These are phyloP conservation scores for Tetranychus piercei DNA, from an alignment of 2,888 invertebrate species.

Conservation along the genomic window DNA sequence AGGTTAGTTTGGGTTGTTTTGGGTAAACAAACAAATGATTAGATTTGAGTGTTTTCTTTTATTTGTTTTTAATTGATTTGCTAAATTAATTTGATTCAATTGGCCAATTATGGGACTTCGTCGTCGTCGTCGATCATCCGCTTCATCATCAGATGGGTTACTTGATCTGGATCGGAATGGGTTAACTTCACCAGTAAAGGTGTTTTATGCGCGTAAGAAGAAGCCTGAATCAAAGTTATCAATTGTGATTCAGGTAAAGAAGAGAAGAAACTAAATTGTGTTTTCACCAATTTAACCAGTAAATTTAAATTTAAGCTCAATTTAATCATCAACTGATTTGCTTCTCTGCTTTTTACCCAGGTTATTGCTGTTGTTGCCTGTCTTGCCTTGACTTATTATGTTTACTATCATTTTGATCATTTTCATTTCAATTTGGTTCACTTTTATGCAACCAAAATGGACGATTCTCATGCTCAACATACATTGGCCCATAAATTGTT, in stretches of 20 bases:
- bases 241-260: neutral
- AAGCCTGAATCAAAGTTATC: neutral
- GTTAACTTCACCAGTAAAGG: neutral
- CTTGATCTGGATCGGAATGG: neutral
- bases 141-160: neutral
- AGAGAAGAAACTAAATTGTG: neutral
- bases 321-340: neutral
- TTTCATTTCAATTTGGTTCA: slow-evolving; percentile 27
- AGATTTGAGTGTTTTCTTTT: too few relatives aligned
- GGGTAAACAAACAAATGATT: too few relatives aligned
- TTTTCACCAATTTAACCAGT: neutral
- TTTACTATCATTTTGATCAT: slow-evolving; percentile 27
- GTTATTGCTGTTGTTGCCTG: slow-evolving; percentile 20
- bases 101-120: slow-evolving; percentile 3
- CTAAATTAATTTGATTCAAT: too few relatives aligned
- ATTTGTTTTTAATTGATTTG: too few relatives aligned
- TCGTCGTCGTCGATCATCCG: slow-evolving; percentile 7
- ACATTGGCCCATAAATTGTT: slow-evolving; percentile 25
- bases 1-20: too few relatives aligned
- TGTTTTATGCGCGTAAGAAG: neutral
- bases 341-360: slow-evolving; percentile 15
- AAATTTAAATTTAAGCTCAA: neutral
- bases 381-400: slow-evolving; percentile 23
- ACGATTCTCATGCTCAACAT: slow-evolving; percentile 27
- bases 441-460: slow-evolving; percentile 25